Percentiles rank a stretch among this genome's conserved stretches.
Evolutionary conservation across 2,113 vertebrate species (phyloP).

Genomic region (Illadopsis cleaveri): DNA sequence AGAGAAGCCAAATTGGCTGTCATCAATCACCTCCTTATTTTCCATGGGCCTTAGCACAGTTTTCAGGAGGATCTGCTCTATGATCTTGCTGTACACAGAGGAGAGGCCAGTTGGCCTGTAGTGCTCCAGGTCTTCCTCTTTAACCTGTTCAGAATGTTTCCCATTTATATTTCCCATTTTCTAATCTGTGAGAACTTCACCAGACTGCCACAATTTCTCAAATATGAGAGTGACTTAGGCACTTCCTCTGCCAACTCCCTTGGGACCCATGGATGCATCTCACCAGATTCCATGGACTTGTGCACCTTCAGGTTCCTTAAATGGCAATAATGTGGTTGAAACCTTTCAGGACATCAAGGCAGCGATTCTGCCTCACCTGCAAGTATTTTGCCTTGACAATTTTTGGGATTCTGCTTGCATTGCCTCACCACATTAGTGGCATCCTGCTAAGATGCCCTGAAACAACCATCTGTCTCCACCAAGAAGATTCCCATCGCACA

Average conservation of each 20-base stretch:
- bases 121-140: background rate
- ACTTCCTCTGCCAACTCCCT: background rate
- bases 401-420: background rate
- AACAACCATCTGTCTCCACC: slow-evolving; percentile 30
- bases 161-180: background rate
- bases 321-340: background rate
- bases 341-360: background rate
- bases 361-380: background rate
- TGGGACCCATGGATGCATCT: background rate
- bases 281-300: background rate
- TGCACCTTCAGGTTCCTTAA: background rate
- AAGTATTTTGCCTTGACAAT: background rate
- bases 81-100: background rate
- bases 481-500: background rate
- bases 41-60: background rate
- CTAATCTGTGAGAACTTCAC: background rate
- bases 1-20: background rate
- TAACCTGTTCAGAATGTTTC: background rate
- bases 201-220: background rate
- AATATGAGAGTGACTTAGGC: background rate
- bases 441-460: slow-evolving; percentile 30
- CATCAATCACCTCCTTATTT: background rate
- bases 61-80: background rate
- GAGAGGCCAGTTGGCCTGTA: background rate
- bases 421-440: background rate